Conservation (phyloP, 1,140 invertebrate species). For the Mamestra configurata region DNA sequence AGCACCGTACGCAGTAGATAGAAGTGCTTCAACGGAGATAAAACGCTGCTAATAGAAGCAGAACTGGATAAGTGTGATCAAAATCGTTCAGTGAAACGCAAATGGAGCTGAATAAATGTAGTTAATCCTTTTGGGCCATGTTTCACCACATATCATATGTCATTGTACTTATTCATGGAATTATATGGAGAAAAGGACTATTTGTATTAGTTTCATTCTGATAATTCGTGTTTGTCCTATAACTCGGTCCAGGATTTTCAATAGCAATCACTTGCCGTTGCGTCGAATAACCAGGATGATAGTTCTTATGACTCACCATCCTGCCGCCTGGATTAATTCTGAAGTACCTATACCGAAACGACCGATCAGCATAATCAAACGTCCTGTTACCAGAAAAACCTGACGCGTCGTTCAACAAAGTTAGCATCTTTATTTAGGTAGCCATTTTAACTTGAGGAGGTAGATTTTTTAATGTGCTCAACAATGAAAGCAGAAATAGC, state of each 20-base stretch:
- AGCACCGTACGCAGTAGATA: no score
- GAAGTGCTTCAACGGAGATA: no score
- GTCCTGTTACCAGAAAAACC: slow-evolving; percentile 34
- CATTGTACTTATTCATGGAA: slow-evolving; percentile 30
- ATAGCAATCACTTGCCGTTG: slow-evolving; percentile 37
- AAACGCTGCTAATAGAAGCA: no score
- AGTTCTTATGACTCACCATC: slow-evolving; percentile 25
- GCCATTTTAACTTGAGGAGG: slow-evolving; percentile 55
- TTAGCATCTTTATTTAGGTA: slow-evolving; percentile 60
- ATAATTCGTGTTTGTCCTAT: slow-evolving; percentile 37
- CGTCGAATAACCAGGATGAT: slow-evolving; percentile 35
- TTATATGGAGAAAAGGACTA: slow-evolving; percentile 22
- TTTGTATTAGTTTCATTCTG: slow-evolving; percentile 11
- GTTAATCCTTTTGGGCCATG: no score
- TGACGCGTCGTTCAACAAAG: slow-evolving; percentile 54
- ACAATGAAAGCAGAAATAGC: slow-evolving; percentile 58
- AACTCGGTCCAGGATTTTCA: slow-evolving; percentile 31
- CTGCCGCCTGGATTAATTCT: slow-evolving; percentile 30
- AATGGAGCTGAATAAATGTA: no score
- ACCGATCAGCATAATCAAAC: slow-evolving; percentile 27
- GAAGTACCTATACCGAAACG: slow-evolving; percentile 28
- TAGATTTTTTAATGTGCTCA: slow-evolving; percentile 58
- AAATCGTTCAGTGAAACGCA: no score
- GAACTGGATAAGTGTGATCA: no score
- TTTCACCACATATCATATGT: no score